Percentiles rank a stretch among this genome's conserved stretches.
These are phyloP conservation scores for Stegodyphus mimosarum DNA, from an alignment of 1,140 invertebrate genomes.

Conservation along the genomic window DNA sequence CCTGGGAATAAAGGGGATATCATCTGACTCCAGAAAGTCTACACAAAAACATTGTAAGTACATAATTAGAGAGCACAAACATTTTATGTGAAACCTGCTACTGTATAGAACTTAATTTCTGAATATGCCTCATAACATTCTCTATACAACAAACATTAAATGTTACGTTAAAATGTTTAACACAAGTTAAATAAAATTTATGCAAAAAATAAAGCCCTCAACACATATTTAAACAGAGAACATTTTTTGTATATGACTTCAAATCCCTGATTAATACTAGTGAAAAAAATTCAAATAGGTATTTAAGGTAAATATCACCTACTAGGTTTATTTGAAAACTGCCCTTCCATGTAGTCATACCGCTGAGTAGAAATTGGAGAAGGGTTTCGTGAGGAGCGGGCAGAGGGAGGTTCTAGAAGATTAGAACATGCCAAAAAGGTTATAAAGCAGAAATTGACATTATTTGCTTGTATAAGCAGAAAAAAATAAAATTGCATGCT, in stretches of 20 bases:
- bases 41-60: too few relatives aligned
- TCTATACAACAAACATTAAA: too few relatives aligned
- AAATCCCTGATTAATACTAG: too few relatives aligned
- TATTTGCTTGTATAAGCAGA: background rate
- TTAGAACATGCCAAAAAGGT: constrained; percentile 1
- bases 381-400: constrained; percentile 68
- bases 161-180: background rate
- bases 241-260: too few relatives aligned
- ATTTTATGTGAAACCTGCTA: too few relatives aligned
- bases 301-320: background rate
- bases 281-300: too few relatives aligned
- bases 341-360: constrained; percentile 70
- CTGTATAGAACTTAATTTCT: too few relatives aligned
- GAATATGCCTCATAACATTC: too few relatives aligned
- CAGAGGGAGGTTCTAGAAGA: constrained; percentile 67
- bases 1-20: too few relatives aligned
- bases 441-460: background rate
- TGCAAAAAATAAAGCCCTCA: background rate
- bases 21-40: too few relatives aligned
- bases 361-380: constrained; percentile 67
- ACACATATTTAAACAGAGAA: too few relatives aligned
- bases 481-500: background rate
- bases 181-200: background rate
- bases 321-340: constrained; percentile 65
- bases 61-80: too few relatives aligned